These are phyloP conservation scores for Lomographa bimaculata DNA, from an alignment of 2,888 invertebrate genomes.

Conservation along the genomic window DNA sequence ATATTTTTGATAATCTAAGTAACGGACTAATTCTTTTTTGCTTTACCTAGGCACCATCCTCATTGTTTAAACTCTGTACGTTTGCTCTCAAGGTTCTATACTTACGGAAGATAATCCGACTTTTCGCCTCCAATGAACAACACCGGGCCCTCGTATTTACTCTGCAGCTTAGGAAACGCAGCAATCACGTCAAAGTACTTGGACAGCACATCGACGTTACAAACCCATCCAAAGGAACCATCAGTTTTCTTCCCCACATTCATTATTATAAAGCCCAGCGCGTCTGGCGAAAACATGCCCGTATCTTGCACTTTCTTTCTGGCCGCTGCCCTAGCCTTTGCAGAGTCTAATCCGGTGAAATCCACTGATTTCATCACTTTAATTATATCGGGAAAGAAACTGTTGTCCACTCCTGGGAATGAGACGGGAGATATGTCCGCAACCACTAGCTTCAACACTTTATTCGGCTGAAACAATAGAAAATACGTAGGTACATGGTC, in stretches of 20 bases:
- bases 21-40: too few species aligned
- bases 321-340: constrained; percentile 82
- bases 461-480: constrained; percentile 66
- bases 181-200: constrained; percentile 46
- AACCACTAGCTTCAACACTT: constrained; percentile 84
- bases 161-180: constrained; percentile 51
- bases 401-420: constrained; percentile 72
- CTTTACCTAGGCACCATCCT: too few species aligned
- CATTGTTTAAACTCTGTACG: too few species aligned
- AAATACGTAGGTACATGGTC: too few species aligned
- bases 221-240: constrained; percentile 54
- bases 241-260: constrained; percentile 47
- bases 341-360: constrained; percentile 80
- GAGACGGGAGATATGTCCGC: constrained; percentile 87
- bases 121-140: constrained; percentile 60
- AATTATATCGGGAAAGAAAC: constrained; percentile 79
- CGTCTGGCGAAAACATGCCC: constrained; percentile 37
- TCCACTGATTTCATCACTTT: constrained; percentile 82
- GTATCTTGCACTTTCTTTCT: constrained; percentile 36
- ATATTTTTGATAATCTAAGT: too few species aligned
- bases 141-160: constrained; percentile 50
- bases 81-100: too few species aligned
- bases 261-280: constrained; percentile 51
- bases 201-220: constrained; percentile 50
- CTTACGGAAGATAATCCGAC: constrained; percentile 61